Conservation (phyloP, 2,888 invertebrate species). For the Phalera bucephala region DNA sequence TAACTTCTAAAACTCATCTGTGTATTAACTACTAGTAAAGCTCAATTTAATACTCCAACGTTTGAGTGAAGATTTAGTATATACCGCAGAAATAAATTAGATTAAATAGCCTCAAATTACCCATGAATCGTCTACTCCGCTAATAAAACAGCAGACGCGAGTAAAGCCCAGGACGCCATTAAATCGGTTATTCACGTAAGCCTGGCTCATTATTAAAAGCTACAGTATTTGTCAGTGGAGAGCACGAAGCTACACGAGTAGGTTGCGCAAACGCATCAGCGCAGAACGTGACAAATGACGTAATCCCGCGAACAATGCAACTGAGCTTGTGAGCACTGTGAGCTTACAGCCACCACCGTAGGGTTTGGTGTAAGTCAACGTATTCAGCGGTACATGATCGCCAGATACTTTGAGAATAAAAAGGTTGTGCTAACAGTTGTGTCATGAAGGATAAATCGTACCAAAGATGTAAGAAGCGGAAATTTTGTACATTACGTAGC, state of each 20-base stretch:
- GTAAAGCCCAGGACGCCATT: slow-evolving; percentile 35
- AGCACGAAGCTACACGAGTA: slow-evolving; percentile 56
- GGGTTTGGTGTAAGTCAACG: slow-evolving; percentile 32
- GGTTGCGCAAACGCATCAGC: slow-evolving; percentile 57
- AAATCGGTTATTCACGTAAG: slow-evolving; percentile 46
- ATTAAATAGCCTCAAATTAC: no score
- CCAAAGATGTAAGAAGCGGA: no score
- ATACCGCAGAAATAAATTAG: no score
- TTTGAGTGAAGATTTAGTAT: no score
- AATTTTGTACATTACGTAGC: no score
- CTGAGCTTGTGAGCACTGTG: slow-evolving; percentile 49
- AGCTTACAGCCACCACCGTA: slow-evolving; percentile 42
- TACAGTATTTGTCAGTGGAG: slow-evolving; percentile 54
- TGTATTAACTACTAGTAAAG: no score
- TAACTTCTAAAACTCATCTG: no score
- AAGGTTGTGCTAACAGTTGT: no score
- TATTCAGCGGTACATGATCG: slow-evolving; percentile 27
- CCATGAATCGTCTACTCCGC: neutral
- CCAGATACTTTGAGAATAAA: slow-evolving; percentile 5
- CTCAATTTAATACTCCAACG: no score
- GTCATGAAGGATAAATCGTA: no score
- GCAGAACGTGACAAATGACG: slow-evolving; percentile 70
- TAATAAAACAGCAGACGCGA: slow-evolving; percentile 10
- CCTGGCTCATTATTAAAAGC: slow-evolving; percentile 53
- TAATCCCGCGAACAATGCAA: slow-evolving; percentile 68